Evolutionary conservation across 2,113 vertebrate species (phyloP).

Genomic region (Hystrix brachyura): DNA sequence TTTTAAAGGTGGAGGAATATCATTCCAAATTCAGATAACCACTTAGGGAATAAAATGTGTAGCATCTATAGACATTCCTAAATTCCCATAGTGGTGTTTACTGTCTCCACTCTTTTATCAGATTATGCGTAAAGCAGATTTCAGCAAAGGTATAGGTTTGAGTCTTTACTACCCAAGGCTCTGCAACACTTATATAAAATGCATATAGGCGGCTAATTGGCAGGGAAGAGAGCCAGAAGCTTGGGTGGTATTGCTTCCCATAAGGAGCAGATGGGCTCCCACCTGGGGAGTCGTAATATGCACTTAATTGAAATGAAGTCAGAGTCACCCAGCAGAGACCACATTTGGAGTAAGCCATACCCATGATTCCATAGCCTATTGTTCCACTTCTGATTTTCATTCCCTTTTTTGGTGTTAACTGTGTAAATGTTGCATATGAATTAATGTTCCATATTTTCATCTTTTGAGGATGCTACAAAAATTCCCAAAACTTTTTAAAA

Average conservation of each 20-base stretch:
- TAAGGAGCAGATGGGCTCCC: slow-evolving; percentile 66
- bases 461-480: background rate
- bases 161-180: slow-evolving; percentile 24
- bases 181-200: slow-evolving; percentile 33
- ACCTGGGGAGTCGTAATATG: slow-evolving; percentile 59
- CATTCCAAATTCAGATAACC: slow-evolving; percentile 28
- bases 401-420: background rate
- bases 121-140: background rate
- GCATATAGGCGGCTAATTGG: slow-evolving; percentile 43
- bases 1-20: slow-evolving; percentile 12
- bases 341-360: background rate
- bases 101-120: background rate
- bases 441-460: slow-evolving; percentile 33
- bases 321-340: slow-evolving; percentile 33
- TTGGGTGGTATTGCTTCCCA: slow-evolving; percentile 45
- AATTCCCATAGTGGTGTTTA: background rate
- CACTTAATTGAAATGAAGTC: slow-evolving; percentile 77
- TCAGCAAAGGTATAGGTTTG: background rate
- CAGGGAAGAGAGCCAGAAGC: slow-evolving; percentile 49
- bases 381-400: slow-evolving; percentile 37
- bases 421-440: slow-evolving; percentile 17
- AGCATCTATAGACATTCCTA: background rate
- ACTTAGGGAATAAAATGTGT: background rate
- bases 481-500: background rate
- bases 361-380: background rate